A percentile compares a stretch with the other conserved stretches of the same genome.
Evolutionary conservation across 2,113 vertebrate genomes (phyloP).

Genomic region (Hippocampus abdominalis): DNA sequence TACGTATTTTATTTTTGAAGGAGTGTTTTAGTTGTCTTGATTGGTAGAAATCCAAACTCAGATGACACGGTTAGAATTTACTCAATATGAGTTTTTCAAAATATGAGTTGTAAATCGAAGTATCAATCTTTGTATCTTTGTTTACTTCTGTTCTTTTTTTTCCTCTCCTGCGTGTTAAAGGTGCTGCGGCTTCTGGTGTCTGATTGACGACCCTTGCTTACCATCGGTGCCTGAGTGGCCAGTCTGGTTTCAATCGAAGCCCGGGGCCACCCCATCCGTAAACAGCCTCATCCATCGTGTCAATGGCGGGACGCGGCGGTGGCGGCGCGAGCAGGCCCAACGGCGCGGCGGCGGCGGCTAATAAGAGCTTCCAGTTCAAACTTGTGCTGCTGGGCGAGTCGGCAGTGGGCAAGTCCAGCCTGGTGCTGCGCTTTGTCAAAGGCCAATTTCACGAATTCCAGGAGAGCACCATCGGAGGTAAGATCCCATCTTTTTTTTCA

Average conservation of each 20-base stretch:
- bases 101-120: no score
- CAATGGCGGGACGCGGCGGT: constrained; percentile 82
- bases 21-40: no score
- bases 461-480: constrained; percentile 83
- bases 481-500: no score
- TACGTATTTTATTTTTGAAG: no score
- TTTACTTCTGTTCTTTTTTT: neutral
- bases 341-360: constrained; percentile 68
- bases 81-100: no score
- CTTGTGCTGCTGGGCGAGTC: constrained; percentile 81
- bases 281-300: constrained; percentile 26
- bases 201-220: constrained; percentile 10
- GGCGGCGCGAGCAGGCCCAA: constrained; percentile 81
- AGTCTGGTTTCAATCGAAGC: constrained; percentile 11
- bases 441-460: constrained; percentile 83
- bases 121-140: no score
- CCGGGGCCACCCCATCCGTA: constrained; percentile 18
- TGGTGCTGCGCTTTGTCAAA: constrained; percentile 82
- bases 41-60: no score
- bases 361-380: constrained; percentile 84
- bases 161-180: neutral
- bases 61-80: no score
- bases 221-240: constrained; percentile 26
- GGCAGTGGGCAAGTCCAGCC: constrained; percentile 81
- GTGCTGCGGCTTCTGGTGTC: neutral